phyloP scores from a whole-genome alignment of 2,113 vertebrate species.

The Dermatemys mawii region DNA sequence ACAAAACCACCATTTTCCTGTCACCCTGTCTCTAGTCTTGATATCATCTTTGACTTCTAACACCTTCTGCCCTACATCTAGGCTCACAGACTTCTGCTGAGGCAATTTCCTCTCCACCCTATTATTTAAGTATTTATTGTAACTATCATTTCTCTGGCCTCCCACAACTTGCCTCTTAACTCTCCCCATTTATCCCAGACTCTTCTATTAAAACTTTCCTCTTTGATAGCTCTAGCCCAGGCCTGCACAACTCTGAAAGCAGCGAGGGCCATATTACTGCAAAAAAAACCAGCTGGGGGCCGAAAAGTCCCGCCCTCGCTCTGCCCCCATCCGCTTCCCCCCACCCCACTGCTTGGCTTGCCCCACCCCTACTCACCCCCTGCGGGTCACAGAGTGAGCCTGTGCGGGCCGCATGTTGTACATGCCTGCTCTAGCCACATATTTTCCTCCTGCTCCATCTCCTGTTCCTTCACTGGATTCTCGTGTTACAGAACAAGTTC shows the following conservation, averaged over 20 bases:
- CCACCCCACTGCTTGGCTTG: no score
- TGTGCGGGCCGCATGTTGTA: no score
- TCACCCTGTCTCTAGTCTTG: neutral
- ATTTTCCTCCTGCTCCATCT: neutral
- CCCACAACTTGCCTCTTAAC: neutral
- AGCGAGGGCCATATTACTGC: no score
- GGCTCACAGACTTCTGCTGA: rapidly evolving
- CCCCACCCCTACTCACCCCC: no score
- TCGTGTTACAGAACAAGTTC: neutral
- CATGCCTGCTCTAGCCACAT: no score
- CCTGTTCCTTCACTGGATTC: neutral
- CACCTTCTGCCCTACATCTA: neutral
- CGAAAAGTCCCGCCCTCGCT: no score
- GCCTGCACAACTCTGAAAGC: no score
- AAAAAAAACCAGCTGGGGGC: no score
- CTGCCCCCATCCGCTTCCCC: no score
- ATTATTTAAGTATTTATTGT: no score
- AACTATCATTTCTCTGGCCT: neutral
- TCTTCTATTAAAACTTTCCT: neutral
- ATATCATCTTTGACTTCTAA: neutral
- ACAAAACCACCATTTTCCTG: neutral
- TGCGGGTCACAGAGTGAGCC: no score
- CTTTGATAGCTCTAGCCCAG: neutral
- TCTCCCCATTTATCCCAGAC: neutral
- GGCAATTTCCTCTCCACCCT: neutral